Evolutionary conservation across 2,797 vertebrate species (phyloP), one percentile per base, ranked within the genome.

Genomic region (Eurystomus glaucurus): DNA sequence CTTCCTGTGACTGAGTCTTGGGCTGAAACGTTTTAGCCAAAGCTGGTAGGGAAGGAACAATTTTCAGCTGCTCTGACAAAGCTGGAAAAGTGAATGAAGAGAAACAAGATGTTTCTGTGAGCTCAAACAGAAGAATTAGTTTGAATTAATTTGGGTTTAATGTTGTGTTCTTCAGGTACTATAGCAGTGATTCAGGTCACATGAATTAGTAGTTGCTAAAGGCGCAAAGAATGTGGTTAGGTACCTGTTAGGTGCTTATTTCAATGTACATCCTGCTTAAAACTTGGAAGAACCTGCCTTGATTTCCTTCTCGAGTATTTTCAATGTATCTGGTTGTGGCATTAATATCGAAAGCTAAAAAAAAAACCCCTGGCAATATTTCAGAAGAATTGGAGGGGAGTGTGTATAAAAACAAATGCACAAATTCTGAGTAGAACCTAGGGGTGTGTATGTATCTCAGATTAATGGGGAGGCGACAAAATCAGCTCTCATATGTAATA

Each of bases 1-100:
- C 69, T 69, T 70, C 6, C 2, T 58, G 77, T 1, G 11, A 16
- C 43, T 26, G 31, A 66, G 29, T 54, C 26, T 71, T 0, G 0
- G 33, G 5, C 54, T 78, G 37, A 26, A 20, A 58, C 51, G 51
- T 31, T 74, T 70, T 48, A 65, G 15, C 29, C 33, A 23, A 29
- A 39, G 12, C 33, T 70, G 31, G n/a, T 20, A 52, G 52, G 39
- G 61, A 46, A 39, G 37, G 51, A 26, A 23, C 3, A 45, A 13
- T 4, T 26, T 33, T 61, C 62, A 48, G 31, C 57, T 86, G 62
- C 52, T 71, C 13, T 79, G 85, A 10, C 13, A 43, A 78, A 78
- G 61, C 55, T 70, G 55, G 62, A 33, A 66, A 50, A 66, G 16
- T 39, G 19, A 28, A 14, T 33, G 37, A 76, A 80, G 35, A 75